phyloP scores from a whole-genome alignment of 2,888 invertebrate genomes.

The Chaetogeoica ovagalla region DNA sequence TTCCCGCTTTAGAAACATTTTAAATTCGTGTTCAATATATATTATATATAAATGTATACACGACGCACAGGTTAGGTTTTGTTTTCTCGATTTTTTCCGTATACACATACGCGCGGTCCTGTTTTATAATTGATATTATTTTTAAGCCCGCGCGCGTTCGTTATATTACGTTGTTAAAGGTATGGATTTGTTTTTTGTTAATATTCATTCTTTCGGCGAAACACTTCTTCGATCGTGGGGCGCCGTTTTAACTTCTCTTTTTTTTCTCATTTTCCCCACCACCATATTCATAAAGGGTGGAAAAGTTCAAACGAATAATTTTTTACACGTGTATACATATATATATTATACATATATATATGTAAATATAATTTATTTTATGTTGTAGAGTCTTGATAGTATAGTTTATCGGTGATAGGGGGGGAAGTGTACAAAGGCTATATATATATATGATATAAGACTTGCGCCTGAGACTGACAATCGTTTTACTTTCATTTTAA shows the following conservation, averaged over 20 bases:
- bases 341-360: no score
- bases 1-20: no score
- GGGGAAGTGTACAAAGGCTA: neutral
- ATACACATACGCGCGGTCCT: neutral
- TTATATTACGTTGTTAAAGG: neutral
- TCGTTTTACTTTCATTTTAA: no score
- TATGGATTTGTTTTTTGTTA: no score
- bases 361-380: no score
- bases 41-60: no score
- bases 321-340: neutral
- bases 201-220: neutral
- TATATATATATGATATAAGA: no score
- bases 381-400: neutral
- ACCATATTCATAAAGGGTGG: neutral
- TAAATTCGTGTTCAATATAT: no score
- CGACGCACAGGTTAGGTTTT: no score
- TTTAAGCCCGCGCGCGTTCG: no score
- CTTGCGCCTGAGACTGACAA: neutral
- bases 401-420: neutral
- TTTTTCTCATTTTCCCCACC: no score
- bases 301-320: conserved; percentile 19
- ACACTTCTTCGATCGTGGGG: conserved; percentile 2
- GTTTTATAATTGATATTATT: neutral
- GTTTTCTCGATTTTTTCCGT: neutral
- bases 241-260: conserved; percentile 1